A percentile compares a stretch with the other conserved stretches of the same genome.
phyloP scores from a whole-genome alignment of 2,888 invertebrate species.

The Dusona sp. region DNA sequence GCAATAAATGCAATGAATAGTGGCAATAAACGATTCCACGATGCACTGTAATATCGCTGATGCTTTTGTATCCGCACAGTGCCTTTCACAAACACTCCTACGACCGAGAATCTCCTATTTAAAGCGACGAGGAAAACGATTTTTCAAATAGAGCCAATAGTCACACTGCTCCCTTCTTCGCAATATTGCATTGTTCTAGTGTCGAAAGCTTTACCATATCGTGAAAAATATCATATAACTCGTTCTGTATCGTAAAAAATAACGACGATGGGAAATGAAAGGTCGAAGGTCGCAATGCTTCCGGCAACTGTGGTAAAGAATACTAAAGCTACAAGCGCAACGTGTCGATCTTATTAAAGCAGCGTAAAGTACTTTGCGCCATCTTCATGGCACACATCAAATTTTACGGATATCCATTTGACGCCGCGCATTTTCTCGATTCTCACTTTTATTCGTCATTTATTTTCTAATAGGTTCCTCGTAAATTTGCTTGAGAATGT shows the following conservation, averaged over 20 bases:
- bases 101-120: background rate
- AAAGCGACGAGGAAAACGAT: constrained; percentile 5
- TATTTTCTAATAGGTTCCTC: background rate
- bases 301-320: constrained; percentile 1
- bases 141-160: constrained; percentile 21
- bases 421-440: background rate
- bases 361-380: constrained; percentile 6
- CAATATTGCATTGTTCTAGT: constrained; percentile 33
- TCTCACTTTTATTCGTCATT: constrained; percentile 3
- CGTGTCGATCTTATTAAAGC: constrained; percentile 27
- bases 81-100: background rate
- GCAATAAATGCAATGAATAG: constrained; percentile 31
- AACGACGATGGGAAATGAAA: constrained; percentile 37
- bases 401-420: background rate
- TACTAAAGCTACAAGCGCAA: background rate
- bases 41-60: background rate
- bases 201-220: constrained; percentile 20
- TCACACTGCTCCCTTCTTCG: constrained; percentile 1
- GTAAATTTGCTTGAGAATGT: background rate
- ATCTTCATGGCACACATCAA: constrained; percentile 6
- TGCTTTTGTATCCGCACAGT: constrained; percentile 12
- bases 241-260: constrained; percentile 45
- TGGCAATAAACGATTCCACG: background rate
- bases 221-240: constrained; percentile 36
- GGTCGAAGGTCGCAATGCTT: constrained; percentile 18